These are phyloP conservation scores for Erpobdella octoculata DNA, from an alignment of 2,888 invertebrate genomes.

Conservation along the genomic window DNA sequence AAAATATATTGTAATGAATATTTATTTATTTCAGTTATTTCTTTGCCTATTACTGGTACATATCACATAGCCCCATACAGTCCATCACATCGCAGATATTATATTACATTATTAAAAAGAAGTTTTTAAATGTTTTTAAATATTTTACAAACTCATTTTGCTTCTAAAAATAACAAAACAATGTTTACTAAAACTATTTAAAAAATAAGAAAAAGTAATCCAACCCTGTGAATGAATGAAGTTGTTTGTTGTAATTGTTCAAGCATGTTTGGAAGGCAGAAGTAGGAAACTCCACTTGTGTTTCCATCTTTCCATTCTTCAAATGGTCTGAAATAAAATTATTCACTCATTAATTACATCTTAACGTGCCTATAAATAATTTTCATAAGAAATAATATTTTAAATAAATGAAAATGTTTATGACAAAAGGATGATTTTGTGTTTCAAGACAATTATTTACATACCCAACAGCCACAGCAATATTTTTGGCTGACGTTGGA, in stretches of 20 bases:
- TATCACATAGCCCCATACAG: too few relatives aligned
- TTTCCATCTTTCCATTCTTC: conserved; percentile 91
- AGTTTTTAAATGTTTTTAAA: too few relatives aligned
- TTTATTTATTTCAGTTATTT: too few relatives aligned
- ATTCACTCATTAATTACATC: too few relatives aligned
- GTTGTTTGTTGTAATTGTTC: conserved; percentile 84
- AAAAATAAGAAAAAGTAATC: neutral
- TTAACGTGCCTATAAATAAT: neutral
- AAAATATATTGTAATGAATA: too few relatives aligned
- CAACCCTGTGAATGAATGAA: conserved; percentile 71
- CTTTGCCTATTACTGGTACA: too few relatives aligned
- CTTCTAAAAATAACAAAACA: too few relatives aligned
- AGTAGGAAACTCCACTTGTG: conserved; percentile 97
- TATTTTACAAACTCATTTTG: too few relatives aligned
- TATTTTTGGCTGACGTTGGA: conserved; percentile 92
- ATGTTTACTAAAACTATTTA: too few relatives aligned
- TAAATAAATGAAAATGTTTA: neutral
- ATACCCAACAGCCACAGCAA: conserved; percentile 86
- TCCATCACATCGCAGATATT: too few relatives aligned
- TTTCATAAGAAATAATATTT: neutral
- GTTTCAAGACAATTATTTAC: neutral
- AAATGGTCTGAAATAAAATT: conserved; percentile 65
- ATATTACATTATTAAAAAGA: too few relatives aligned
- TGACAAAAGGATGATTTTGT: neutral
- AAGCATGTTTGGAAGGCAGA: conserved; percentile 81